Evolutionary conservation across 1,140 invertebrate species (phyloP), one percentile per base, ranked within the genome.

Genomic region (Lepidurus packardi): DNA sequence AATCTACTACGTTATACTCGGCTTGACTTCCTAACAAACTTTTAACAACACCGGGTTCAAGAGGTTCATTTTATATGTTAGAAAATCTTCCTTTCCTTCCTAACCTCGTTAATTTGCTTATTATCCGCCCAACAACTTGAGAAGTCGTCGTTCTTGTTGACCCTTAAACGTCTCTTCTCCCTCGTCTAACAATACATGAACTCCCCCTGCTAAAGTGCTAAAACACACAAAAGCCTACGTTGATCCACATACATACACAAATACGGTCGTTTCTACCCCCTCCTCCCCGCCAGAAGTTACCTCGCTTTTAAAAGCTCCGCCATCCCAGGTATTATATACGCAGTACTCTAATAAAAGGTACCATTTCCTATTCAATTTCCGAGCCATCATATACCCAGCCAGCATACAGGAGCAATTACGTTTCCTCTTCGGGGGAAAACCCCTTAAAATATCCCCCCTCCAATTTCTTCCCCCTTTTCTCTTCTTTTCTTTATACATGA

Each of bases 331-430:
- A 65, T 1, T 7, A 21, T 65, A 21, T 47, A 47, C 53, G 53
- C 21, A 65, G 16, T n/a, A 9, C 16, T 21, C 21, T 16, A 65
- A 65, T 65, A 65, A 65, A 65, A 65, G 16, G 16, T 65, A 13
- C 53, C 53, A 65, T 65, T 11, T 65, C 53, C 53, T 65, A 13
- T 65, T 65, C 53, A 65, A 65, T 65, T 65, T 13, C 53, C 16
- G 53, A 65, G 13, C 53, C 13, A 65, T 16, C 53, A 65, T 65
- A 65, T 7, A 9, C 53, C 53, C 6, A n/a, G 53, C 8, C 16
- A 65, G 53, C 8, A 16, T 13, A 65, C 21, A 65, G 16, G 53
- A 65, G 16, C 53, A 65, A 65, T 65, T 65, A 65, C 53, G 2
- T 4, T 65, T 65, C 53, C 53, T 13, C 53, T 65, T 65, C 13